These are phyloP conservation scores for Nothocercus julius DNA, from an alignment of 2,113 vertebrate species.

Conservation along the genomic window DNA sequence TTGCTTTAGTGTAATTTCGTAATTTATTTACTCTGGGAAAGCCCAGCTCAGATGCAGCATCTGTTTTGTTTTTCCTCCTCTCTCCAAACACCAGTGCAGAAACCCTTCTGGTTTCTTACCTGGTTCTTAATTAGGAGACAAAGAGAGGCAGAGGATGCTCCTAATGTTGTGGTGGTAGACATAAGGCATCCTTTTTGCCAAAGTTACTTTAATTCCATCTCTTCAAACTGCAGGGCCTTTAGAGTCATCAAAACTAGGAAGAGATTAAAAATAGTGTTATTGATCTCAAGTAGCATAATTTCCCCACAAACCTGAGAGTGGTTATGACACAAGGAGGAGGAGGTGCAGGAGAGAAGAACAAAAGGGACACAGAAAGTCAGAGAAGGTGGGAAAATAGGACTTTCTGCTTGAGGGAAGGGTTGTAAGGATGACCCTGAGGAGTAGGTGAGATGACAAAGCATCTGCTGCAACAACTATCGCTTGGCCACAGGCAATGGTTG, in stretches of 20 bases:
- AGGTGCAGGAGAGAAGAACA: background rate
- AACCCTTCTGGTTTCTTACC: background rate
- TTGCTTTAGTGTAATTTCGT: conserved; percentile 71
- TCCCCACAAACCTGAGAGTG: background rate
- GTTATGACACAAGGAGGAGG: background rate
- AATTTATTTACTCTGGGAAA: conserved; percentile 74
- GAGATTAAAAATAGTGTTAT: background rate
- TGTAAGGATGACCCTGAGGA: background rate
- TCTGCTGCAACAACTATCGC: background rate
- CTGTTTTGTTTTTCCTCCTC: conserved; percentile 24
- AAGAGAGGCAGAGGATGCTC: background rate
- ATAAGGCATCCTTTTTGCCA: background rate
- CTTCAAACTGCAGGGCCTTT: background rate
- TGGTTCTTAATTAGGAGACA: background rate
- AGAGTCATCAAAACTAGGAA: accelerated
- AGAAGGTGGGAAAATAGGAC: background rate
- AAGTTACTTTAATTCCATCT: background rate
- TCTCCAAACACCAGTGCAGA: background rate
- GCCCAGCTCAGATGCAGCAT: conserved; percentile 32
- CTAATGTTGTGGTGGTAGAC: background rate
- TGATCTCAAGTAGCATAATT: background rate
- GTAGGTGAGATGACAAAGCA: background rate
- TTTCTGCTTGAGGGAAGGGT: background rate
- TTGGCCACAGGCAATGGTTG: accelerated
- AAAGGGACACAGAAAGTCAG: background rate